Evolutionary conservation across 2,888 invertebrate genomes (phyloP).

Genomic region (Tetragonisca angustula): DNA sequence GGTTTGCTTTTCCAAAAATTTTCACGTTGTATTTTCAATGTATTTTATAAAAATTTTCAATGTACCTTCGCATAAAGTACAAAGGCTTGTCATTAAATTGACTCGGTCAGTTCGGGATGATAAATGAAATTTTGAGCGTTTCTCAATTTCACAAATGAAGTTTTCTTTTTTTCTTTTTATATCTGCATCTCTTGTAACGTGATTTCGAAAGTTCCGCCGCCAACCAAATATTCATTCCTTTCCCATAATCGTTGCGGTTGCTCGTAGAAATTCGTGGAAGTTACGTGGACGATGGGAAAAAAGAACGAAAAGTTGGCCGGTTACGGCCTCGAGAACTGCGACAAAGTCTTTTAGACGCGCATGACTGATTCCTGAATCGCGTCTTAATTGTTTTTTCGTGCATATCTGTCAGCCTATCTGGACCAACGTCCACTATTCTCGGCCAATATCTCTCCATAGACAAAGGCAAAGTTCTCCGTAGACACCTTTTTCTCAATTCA

Average conservation of each 20-base stretch:
- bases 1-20: too few species aligned
- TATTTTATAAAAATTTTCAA: too few species aligned
- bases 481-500: not conserved
- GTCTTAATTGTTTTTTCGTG: slow-evolving; percentile 63
- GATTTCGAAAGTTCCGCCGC: slow-evolving; percentile 48
- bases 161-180: too few species aligned
- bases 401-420: slow-evolving; percentile 44
- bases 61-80: too few species aligned
- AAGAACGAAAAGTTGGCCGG: slow-evolving; percentile 27
- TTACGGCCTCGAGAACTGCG: slow-evolving; percentile 49
- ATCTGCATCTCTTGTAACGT: slow-evolving; percentile 17
- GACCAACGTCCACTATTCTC: slow-evolving; percentile 4
- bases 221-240: not conserved
- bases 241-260: slow-evolving; percentile 25
- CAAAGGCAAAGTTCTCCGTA: not conserved
- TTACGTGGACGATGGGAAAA: slow-evolving; percentile 35
- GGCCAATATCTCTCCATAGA: not conserved
- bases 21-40: too few species aligned
- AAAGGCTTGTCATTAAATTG: too few species aligned
- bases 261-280: slow-evolving; percentile 56
- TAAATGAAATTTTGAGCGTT: too few species aligned
- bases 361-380: slow-evolving; percentile 62
- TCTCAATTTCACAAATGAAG: too few species aligned
- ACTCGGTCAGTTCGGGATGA: too few species aligned
- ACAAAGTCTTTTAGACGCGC: slow-evolving; percentile 72